These are phyloP conservation scores for Ostrea denselamellosa DNA, from an alignment of 1,140 invertebrate species.

Conservation along the genomic window DNA sequence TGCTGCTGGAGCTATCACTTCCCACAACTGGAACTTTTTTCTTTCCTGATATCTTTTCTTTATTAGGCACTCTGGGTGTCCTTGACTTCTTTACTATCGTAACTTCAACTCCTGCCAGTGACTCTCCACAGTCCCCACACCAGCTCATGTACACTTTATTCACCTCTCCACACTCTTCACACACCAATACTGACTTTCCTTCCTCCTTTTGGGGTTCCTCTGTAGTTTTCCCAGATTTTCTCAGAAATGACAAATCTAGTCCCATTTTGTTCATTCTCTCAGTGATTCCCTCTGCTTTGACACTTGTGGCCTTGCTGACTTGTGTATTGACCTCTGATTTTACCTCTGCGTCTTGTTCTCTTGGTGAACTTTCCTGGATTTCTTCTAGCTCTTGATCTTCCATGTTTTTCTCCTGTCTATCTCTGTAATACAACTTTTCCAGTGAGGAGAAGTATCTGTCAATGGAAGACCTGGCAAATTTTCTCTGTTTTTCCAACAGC, in stretches of 20 bases:
- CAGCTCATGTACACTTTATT: slow-evolving; percentile 75
- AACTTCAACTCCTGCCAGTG: slow-evolving; percentile 72
- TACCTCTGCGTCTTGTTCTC: slow-evolving; percentile 47
- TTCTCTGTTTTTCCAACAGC: slow-evolving; percentile 59
- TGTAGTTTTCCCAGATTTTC: slow-evolving; percentile 27
- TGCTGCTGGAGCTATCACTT: slow-evolving; percentile 11
- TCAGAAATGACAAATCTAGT: slow-evolving; percentile 61
- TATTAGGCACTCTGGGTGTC: slow-evolving; percentile 34
- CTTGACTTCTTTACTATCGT: slow-evolving; percentile 61
- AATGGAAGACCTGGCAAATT: slow-evolving; percentile 66
- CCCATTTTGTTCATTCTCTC: slow-evolving; percentile 68
- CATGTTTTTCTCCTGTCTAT: background rate
- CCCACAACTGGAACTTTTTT: slow-evolving; percentile 5
- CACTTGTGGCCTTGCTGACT: slow-evolving; percentile 59
- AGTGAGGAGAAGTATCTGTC: slow-evolving; percentile 70
- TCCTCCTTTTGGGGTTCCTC: slow-evolving; percentile 43
- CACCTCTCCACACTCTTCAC: slow-evolving; percentile 70
- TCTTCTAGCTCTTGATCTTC: slow-evolving; percentile 42
- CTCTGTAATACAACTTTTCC: slow-evolving; percentile 54
- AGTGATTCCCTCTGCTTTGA: slow-evolving; percentile 71
- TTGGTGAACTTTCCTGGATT: background rate
- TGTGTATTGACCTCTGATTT: slow-evolving; percentile 60
- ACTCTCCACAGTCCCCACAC: slow-evolving; percentile 73
- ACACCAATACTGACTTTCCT: slow-evolving; percentile 64
- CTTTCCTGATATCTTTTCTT: slow-evolving; percentile 3